These are phyloP conservation scores for Catagonus wagneri DNA, from an alignment of 2,113 vertebrate species.

Conservation along the genomic window DNA sequence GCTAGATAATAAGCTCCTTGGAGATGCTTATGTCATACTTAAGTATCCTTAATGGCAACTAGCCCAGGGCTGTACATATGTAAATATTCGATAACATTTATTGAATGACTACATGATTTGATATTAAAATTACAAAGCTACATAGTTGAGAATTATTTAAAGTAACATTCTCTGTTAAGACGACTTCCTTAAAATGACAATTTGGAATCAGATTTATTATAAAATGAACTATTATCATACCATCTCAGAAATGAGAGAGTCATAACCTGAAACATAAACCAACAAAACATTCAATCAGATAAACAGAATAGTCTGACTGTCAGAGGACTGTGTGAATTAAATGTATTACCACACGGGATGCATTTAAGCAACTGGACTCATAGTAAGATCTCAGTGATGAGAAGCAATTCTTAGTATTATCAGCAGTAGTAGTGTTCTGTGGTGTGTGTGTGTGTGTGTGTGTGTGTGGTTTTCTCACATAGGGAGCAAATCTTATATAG, in stretches of 20 bases:
- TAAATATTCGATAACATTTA: background rate
- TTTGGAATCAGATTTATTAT: slow-evolving; percentile 6
- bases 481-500: background rate
- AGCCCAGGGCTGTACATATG: background rate
- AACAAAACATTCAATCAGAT: background rate
- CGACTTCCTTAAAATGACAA: background rate
- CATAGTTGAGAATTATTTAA: background rate
- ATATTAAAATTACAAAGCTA: slow-evolving; percentile 1
- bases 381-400: background rate
- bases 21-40: background rate
- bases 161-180: slow-evolving; percentile 2
- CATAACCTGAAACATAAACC: slow-evolving; percentile 31
- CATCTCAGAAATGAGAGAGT: slow-evolving; percentile 48
- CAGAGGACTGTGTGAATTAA: background rate
- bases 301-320: background rate
- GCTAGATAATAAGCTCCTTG: background rate
- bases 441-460: background rate
- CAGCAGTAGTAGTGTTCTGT: background rate
- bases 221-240: background rate
- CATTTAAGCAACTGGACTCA: background rate
- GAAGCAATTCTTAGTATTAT: background rate
- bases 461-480: background rate
- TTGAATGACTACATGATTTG: slow-evolving; percentile 5
- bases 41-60: background rate
- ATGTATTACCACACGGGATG: background rate